Conservation (phyloP, 2,113 vertebrate species). For the Crypturellus undulatus region DNA sequence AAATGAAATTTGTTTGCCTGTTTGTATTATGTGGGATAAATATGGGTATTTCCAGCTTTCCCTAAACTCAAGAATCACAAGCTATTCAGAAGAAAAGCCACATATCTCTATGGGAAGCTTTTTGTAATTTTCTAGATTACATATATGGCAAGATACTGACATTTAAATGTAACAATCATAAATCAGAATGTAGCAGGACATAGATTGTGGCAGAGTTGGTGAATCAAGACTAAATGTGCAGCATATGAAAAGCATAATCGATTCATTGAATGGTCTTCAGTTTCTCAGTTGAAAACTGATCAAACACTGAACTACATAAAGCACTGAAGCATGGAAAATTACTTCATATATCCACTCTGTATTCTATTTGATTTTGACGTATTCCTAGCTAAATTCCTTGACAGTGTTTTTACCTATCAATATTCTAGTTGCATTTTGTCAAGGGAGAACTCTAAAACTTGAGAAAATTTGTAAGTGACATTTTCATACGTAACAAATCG, state of each 20-base stretch:
- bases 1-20: not conserved
- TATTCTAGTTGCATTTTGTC: not conserved
- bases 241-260: not conserved
- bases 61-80: not conserved
- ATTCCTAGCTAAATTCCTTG: not conserved
- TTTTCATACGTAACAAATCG: not conserved
- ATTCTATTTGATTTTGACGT: constrained; percentile 5
- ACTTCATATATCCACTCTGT: constrained; percentile 12
- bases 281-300: not conserved
- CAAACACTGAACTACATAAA: not conserved
- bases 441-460: not conserved
- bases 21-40: not conserved
- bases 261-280: not conserved
- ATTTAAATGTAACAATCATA: not conserved
- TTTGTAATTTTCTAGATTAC: not conserved
- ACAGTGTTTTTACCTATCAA: not conserved
- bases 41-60: not conserved
- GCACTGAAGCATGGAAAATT: not conserved
- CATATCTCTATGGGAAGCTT: not conserved
- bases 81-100: not conserved
- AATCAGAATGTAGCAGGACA: not conserved
- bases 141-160: not conserved
- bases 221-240: not conserved
- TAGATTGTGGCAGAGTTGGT: not conserved
- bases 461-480: not conserved